These are phyloP conservation scores for Hemibagrus wyckioides DNA, from an alignment of 2,113 vertebrate species.

Conservation along the genomic window DNA sequence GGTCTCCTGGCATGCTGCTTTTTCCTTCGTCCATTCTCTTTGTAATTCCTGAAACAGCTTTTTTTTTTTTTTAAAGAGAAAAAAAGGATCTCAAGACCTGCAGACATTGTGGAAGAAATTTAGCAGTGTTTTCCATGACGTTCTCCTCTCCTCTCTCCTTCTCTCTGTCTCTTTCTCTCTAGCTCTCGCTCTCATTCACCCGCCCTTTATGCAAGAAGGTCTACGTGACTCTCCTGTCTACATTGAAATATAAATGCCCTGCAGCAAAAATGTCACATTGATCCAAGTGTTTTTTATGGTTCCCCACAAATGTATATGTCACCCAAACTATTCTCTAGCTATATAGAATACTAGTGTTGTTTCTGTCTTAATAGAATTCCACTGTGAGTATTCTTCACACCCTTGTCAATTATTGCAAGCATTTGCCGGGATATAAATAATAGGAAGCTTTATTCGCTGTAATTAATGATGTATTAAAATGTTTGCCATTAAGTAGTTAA, in stretches of 20 bases:
- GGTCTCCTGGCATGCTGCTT: conserved; percentile 9
- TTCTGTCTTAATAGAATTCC: conserved; percentile 13
- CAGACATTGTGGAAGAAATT: conserved; percentile 41
- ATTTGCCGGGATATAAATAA: background rate
- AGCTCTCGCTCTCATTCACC: background rate
- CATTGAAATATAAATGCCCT: background rate
- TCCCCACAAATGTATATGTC: background rate
- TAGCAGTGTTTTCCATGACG: conserved; percentile 46
- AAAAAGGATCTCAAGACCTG: conserved; percentile 12
- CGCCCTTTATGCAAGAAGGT: background rate
- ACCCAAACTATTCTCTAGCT: background rate
- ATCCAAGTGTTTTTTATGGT: background rate
- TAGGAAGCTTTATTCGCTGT: background rate
- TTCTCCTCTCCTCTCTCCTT: background rate
- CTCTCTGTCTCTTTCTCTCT: background rate
- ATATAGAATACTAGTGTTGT: background rate
- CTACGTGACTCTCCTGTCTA: background rate
- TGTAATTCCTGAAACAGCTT: conserved; percentile 1
- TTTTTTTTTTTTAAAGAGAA: background rate
- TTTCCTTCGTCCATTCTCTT: background rate
- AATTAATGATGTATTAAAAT: background rate
- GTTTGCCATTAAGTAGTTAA: background rate
- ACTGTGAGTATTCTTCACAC: background rate
- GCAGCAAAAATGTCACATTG: background rate
- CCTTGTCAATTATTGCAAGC: background rate